phyloP scores from a whole-genome alignment of 2,888 invertebrate species.

The Phaedon cochleariae region DNA sequence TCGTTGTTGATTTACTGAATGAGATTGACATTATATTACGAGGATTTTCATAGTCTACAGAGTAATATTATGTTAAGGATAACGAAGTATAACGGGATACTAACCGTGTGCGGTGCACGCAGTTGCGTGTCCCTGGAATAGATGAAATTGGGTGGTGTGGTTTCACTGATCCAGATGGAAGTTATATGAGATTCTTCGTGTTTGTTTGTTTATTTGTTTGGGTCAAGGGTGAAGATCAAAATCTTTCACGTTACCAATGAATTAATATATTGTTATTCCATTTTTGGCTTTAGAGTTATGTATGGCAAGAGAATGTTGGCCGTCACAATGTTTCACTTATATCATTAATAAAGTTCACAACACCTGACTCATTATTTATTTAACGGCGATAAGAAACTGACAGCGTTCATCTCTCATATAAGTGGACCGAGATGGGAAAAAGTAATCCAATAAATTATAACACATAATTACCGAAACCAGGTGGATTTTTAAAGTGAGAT shows the following conservation, averaged over 20 bases:
- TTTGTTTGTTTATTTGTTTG: too few relatives aligned
- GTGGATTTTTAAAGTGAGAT: neutral
- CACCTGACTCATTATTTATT: slow-evolving; percentile 10
- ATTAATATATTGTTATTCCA: neutral
- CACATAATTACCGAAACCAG: neutral
- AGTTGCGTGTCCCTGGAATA: too few relatives aligned
- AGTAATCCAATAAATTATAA: neutral
- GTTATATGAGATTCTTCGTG: too few relatives aligned
- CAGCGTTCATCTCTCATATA: slow-evolving; percentile 10
- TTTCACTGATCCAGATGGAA: too few relatives aligned
- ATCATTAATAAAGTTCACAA: slow-evolving; percentile 14
- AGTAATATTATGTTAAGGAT: too few relatives aligned
- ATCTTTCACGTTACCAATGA: neutral
- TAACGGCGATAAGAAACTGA: neutral
- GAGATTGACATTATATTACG: too few relatives aligned
- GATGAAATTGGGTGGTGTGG: too few relatives aligned
- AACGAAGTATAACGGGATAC: too few relatives aligned
- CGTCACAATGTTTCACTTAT: slow-evolving; percentile 8
- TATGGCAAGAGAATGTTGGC: neutral
- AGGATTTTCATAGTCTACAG: too few relatives aligned
- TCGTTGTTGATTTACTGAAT: too few relatives aligned
- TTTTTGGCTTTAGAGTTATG: slow-evolving; percentile 1
- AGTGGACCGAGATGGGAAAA: neutral
- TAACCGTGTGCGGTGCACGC: too few relatives aligned
- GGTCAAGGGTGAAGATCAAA: neutral